A percentile compares a stretch with the other conserved stretches of the same genome.
phyloP scores from a whole-genome alignment of 2,888 invertebrate species.

The Phengaris alcon region DNA sequence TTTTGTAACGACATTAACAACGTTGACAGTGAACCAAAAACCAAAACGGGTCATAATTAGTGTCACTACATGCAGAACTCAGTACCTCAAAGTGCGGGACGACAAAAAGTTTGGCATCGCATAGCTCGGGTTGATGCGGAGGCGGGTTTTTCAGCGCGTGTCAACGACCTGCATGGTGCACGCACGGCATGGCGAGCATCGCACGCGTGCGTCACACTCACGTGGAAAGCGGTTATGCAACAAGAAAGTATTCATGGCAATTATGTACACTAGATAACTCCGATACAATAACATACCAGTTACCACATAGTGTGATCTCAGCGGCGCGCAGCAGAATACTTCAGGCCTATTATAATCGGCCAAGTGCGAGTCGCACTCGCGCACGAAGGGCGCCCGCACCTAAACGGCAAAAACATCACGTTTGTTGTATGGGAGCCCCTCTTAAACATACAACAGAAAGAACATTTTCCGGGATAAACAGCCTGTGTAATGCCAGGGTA shows the following conservation, averaged over 20 bases:
- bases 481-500: no score
- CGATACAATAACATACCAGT: constrained; percentile 54
- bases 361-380: no score
- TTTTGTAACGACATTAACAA: background rate
- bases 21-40: background rate
- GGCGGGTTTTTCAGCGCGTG: constrained; percentile 41
- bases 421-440: no score
- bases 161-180: constrained; percentile 68
- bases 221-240: constrained; percentile 77
- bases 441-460: no score
- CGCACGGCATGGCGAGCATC: constrained; percentile 63
- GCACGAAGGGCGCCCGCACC: no score
- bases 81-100: background rate
- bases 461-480: no score
- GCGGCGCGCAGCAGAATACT: no score
- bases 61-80: background rate
- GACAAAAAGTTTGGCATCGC: constrained; percentile 13
- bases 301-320: constrained; percentile 37
- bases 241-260: constrained; percentile 47
- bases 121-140: background rate
- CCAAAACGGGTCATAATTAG: background rate
- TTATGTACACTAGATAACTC: constrained; percentile 18
- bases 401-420: no score
- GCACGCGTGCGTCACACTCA: constrained; percentile 61
- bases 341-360: no score